phyloP scores from a whole-genome alignment of 2,888 invertebrate genomes.

The Cephonodes hylas region DNA sequence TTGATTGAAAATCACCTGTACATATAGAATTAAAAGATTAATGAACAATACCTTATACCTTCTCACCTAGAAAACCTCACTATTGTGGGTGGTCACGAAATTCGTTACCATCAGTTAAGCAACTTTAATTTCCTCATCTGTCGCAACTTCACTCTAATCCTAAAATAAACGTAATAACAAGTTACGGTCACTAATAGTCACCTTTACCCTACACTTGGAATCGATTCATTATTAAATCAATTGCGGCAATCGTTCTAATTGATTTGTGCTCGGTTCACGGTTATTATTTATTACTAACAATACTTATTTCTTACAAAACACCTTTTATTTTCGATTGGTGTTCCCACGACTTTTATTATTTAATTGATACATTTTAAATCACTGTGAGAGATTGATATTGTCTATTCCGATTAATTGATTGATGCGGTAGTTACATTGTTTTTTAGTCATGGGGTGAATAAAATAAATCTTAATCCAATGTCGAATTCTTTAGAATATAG shows the following conservation, averaged over 20 bases:
- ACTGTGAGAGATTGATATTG: neutral
- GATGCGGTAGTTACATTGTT: neutral
- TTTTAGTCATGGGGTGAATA: neutral
- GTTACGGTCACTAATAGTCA: neutral
- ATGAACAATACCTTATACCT: too few species aligned
- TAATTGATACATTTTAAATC: slow-evolving; percentile 3
- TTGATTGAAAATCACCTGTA: too few species aligned
- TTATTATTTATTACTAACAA: slow-evolving; percentile 10
- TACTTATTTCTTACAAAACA: neutral
- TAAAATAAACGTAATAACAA: too few species aligned
- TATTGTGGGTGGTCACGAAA: too few species aligned
- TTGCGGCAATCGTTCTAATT: slow-evolving; percentile 10
- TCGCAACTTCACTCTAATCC: too few species aligned
- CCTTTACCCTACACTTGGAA: neutral
- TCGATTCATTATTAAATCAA: neutral
- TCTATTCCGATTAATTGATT: neutral
- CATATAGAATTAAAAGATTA: too few species aligned
- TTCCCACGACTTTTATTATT: slow-evolving; percentile 12
- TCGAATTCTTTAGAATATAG: too few species aligned
- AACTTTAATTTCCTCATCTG: too few species aligned
- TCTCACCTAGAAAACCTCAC: too few species aligned
- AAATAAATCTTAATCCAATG: too few species aligned
- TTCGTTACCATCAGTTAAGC: too few species aligned
- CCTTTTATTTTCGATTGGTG: neutral
- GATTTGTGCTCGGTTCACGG: slow-evolving; percentile 12